A percentile compares a stretch with the other conserved stretches of the same genome.
These are phyloP conservation scores for Hemichromis elongatus DNA, from an alignment of 2,113 vertebrate genomes.

Conservation along the genomic window DNA sequence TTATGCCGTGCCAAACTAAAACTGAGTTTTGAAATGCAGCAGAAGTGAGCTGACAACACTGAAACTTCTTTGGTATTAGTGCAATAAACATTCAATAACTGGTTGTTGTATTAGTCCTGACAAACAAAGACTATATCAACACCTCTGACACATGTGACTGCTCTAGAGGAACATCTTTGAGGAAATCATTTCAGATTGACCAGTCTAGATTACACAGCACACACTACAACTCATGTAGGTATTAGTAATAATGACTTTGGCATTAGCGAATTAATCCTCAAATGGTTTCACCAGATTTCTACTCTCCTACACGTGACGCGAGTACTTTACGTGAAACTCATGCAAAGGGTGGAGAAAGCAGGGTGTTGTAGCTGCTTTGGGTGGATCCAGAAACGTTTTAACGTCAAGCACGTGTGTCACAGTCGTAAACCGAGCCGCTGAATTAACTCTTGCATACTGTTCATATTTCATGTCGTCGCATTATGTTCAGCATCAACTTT, in stretches of 20 bases:
- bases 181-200: neutral
- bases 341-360: neutral
- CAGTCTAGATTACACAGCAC: neutral
- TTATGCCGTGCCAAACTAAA: neutral
- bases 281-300: neutral
- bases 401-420: neutral
- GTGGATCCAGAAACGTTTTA: neutral
- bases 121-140: neutral
- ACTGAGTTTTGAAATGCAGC: neutral
- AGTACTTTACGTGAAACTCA: neutral
- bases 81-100: neutral
- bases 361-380: neutral
- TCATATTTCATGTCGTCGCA: neutral
- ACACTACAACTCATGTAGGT: neutral
- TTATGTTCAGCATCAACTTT: neutral
- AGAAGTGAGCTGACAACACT: neutral
- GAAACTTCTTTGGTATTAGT: neutral
- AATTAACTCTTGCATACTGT: neutral
- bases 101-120: neutral
- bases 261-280: neutral
- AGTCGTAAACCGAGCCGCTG: neutral
- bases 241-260: neutral
- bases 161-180: neutral
- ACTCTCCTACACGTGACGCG: neutral
- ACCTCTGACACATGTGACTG: neutral